A percentile compares a stretch with the other conserved stretches of the same genome.
Evolutionary conservation across 2,888 invertebrate genomes (phyloP).

Genomic region (Cantharis flavilabris): DNA sequence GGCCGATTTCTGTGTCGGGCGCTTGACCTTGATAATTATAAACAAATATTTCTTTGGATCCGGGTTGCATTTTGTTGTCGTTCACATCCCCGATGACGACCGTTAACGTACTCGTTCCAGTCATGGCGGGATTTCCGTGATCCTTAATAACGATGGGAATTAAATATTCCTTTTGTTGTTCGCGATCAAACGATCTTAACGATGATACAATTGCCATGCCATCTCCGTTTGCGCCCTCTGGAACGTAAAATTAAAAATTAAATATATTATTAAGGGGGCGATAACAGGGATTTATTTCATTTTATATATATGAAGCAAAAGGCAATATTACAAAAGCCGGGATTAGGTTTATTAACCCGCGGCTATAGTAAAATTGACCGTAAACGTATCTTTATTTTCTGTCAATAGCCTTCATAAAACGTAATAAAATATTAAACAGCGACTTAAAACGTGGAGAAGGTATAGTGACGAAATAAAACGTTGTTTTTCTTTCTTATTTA

Average conservation of each 20-base stretch:
- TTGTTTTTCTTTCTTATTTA: neutral
- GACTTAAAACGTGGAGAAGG: neutral
- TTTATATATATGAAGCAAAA: neutral
- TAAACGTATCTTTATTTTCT: neutral
- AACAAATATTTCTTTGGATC: conserved; percentile 94
- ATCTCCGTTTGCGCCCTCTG: conserved; percentile 94
- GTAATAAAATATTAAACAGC: neutral
- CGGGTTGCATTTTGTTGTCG: conserved; percentile 98
- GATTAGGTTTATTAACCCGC: neutral
- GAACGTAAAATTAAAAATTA: conserved; percentile 18
- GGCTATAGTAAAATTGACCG: neutral
- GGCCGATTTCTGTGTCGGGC: conserved; percentile 86
- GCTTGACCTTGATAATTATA: conserved; percentile 95
- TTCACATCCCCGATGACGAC: conserved; percentile 98
- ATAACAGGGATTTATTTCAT: neutral
- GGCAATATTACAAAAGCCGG: neutral
- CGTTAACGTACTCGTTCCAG: conserved; percentile 93
- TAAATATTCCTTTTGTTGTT: conserved; percentile 93
- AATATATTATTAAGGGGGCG: neutral
- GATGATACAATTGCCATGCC: conserved; percentile 98
- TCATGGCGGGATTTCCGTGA: conserved; percentile 94
- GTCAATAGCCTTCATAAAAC: neutral
- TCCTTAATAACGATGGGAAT: conserved; percentile 98
- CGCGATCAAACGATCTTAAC: conserved; percentile 89
- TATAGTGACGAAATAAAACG: neutral